Percentiles rank a stretch among this genome's conserved stretches.
Evolutionary conservation across 1,140 invertebrate genomes (phyloP).

Genomic region (Caenorhabditis inopinata): DNA sequence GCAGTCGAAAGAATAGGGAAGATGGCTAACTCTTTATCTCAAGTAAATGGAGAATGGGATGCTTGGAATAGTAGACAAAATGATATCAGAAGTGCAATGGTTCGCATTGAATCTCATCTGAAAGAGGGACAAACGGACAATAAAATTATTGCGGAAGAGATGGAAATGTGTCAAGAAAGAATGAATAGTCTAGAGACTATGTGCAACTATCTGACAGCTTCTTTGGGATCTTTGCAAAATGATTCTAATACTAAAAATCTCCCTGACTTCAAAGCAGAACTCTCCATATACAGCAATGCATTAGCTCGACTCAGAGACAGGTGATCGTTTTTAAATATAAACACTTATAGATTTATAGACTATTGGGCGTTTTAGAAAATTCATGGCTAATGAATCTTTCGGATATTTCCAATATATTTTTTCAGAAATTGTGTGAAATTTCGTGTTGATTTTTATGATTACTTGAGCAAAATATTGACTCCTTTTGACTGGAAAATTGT

Average conservation of each 20-base stretch:
- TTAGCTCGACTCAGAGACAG: constrained; percentile 42
- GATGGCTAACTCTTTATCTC: constrained; percentile 2
- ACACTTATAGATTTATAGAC: no score
- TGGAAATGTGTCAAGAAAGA: constrained; percentile 46
- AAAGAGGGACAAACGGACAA: constrained; percentile 36
- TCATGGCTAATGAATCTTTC: no score
- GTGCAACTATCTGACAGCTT: constrained; percentile 50
- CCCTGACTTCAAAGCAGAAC: constrained; percentile 48
- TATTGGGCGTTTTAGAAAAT: no score
- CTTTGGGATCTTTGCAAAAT: constrained; percentile 34
- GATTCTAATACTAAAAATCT: constrained; percentile 4
- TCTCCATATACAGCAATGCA: constrained; percentile 43
- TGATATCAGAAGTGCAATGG: constrained; percentile 32
- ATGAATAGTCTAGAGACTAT: constrained; percentile 51
- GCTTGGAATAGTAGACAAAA: constrained; percentile 18
- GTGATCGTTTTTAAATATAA: neutral
- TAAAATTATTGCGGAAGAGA: constrained; percentile 25
- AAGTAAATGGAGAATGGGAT: constrained; percentile 37
- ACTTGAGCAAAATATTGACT: no score
- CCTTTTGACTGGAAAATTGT: no score
- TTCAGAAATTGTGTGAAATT: no score
- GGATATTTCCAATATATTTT: no score
- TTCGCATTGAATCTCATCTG: constrained; percentile 12
- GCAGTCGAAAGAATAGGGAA: constrained; percentile 35
- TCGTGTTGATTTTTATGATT: no score